Evolutionary conservation across 2,888 invertebrate genomes (phyloP).

Genomic region (Sisyra nigra): DNA sequence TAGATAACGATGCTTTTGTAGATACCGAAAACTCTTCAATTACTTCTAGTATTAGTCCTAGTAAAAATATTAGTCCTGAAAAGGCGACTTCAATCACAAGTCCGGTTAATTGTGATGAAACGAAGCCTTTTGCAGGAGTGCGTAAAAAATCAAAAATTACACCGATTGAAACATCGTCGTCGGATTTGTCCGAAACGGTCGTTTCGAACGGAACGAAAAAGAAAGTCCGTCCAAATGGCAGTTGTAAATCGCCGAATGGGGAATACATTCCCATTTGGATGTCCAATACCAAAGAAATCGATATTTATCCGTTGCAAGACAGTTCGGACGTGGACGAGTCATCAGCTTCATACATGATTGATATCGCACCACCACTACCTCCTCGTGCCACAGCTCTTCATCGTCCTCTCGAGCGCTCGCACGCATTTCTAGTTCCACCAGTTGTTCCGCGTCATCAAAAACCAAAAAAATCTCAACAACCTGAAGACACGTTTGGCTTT

Average conservation of each 20-base stretch:
- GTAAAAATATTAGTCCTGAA: background rate
- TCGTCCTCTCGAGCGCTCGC: slow-evolving; percentile 58
- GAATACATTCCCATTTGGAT: slow-evolving; percentile 57
- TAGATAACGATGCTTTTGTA: slow-evolving; percentile 26
- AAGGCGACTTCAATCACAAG: slow-evolving; percentile 13
- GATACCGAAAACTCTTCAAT: slow-evolving; percentile 18
- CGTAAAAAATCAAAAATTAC: slow-evolving; percentile 26
- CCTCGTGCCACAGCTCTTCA: slow-evolving; percentile 44
- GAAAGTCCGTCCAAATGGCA: slow-evolving; percentile 38
- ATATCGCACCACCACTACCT: slow-evolving; percentile 50
- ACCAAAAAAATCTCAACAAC: slow-evolving; percentile 38
- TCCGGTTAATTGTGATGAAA: slow-evolving; percentile 11
- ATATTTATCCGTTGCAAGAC: slow-evolving; percentile 32
- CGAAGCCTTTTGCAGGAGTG: slow-evolving; percentile 16
- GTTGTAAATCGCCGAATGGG: slow-evolving; percentile 36
- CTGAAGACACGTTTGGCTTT: slow-evolving; percentile 67
- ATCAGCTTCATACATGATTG: slow-evolving; percentile 17
- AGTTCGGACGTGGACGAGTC: slow-evolving; percentile 24
- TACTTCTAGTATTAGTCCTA: background rate
- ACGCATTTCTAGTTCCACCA: slow-evolving; percentile 36
- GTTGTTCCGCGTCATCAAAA: slow-evolving; percentile 51
- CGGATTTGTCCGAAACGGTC: slow-evolving; percentile 33
- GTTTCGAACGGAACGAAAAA: slow-evolving; percentile 43
- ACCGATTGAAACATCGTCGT: slow-evolving; percentile 33
- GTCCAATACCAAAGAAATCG: slow-evolving; percentile 32